These are phyloP conservation scores for Epinephelus awoara DNA, from an alignment of 2,797 vertebrate genomes.

Conservation along the genomic window DNA sequence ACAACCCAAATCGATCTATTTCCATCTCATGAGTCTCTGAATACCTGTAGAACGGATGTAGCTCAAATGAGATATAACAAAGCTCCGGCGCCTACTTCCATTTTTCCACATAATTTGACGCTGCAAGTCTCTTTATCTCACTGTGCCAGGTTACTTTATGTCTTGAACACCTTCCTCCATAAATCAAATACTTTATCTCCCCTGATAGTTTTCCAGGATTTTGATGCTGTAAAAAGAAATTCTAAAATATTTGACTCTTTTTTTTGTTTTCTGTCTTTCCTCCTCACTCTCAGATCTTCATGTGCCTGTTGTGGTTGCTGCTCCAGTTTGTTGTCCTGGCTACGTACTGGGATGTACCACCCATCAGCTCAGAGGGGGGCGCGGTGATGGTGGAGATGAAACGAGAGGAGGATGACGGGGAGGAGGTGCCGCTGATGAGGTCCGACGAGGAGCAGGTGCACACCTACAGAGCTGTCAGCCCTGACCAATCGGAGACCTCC, in stretches of 20 bases:
- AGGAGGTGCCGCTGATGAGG: constrained; percentile 72
- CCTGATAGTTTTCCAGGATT: constrained; percentile 17
- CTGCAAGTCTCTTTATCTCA: constrained; percentile 33
- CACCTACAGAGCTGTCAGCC: constrained; percentile 74
- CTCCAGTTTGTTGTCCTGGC: constrained; percentile 84
- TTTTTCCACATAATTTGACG: constrained; percentile 62
- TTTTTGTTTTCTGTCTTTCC: no score
- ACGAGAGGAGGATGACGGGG: constrained; percentile 68
- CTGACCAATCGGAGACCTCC: constrained; percentile 47
- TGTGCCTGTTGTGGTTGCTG: constrained; percentile 88
- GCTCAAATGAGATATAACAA: constrained; percentile 59
- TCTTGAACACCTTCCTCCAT: constrained; percentile 4
- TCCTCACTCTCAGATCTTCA: constrained; percentile 84
- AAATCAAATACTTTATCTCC: constrained; percentile 15
- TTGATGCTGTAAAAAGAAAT: constrained; percentile 11
- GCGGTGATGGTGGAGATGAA: constrained; percentile 59
- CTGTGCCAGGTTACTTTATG: constrained; percentile 10
- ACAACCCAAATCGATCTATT: constrained; percentile 61
- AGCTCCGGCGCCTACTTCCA: constrained; percentile 34
- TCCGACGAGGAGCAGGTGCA: constrained; percentile 62
- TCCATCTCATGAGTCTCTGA: constrained; percentile 51
- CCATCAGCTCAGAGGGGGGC: constrained; percentile 61
- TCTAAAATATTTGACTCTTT: constrained; percentile 2
- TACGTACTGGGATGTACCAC: constrained; percentile 85
- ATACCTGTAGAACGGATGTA: constrained; percentile 60